These are phyloP conservation scores for Calliopum simillimum DNA, from an alignment of 2,888 invertebrate species.

Conservation along the genomic window DNA sequence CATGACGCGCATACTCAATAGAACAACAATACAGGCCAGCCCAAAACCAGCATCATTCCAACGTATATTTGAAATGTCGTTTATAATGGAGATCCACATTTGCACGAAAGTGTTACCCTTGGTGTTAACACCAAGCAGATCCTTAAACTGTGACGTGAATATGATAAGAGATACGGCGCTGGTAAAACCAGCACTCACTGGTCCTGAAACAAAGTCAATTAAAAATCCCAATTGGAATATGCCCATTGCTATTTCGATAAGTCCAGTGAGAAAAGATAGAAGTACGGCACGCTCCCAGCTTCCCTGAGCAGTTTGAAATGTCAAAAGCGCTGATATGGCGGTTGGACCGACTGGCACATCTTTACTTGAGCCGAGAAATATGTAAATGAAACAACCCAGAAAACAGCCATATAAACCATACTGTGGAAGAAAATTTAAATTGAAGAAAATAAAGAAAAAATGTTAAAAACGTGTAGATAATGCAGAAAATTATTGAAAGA, in stretches of 20 bases:
- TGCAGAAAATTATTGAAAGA: too few species aligned
- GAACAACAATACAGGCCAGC: slow-evolving; percentile 77
- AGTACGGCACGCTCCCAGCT: slow-evolving; percentile 76
- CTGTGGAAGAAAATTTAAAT: slow-evolving; percentile 67
- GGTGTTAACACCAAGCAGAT: slow-evolving; percentile 80
- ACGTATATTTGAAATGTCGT: slow-evolving; percentile 75
- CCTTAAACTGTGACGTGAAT: slow-evolving; percentile 87
- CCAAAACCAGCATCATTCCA: slow-evolving; percentile 83
- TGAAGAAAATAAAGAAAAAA: not conserved
- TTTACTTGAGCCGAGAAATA: slow-evolving; percentile 72
- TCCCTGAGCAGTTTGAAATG: slow-evolving; percentile 81
- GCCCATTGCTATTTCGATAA: slow-evolving; percentile 85
- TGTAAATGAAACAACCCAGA: slow-evolving; percentile 79
- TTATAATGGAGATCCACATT: slow-evolving; percentile 81
- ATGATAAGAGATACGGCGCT: slow-evolving; percentile 91
- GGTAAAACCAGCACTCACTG: slow-evolving; percentile 90
- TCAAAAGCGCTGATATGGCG: slow-evolving; percentile 89
- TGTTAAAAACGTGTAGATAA: too few species aligned
- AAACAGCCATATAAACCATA: slow-evolving; percentile 94
- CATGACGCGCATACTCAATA: slow-evolving; percentile 82
- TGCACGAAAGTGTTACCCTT: slow-evolving; percentile 83
- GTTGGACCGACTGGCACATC: slow-evolving; percentile 95
- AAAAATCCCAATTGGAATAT: slow-evolving; percentile 86
- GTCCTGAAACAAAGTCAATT: slow-evolving; percentile 90
- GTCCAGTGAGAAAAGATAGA: slow-evolving; percentile 80